Evolutionary conservation across 2,797 vertebrate species (phyloP).

Genomic region (Decapterus maruadsi): DNA sequence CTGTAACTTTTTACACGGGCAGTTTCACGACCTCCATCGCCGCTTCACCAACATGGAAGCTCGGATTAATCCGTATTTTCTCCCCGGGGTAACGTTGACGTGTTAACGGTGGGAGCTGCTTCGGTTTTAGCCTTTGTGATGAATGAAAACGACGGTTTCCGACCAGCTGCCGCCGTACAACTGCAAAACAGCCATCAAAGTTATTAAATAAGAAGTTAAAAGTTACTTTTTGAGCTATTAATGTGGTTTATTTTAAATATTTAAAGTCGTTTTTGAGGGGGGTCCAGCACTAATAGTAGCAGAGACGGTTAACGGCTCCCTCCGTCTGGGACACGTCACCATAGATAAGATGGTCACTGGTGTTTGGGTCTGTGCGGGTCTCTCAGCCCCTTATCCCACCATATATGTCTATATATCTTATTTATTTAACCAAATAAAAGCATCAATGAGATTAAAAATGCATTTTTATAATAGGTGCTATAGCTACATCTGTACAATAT

Average conservation of each 20-base stretch:
- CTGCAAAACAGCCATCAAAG: fast-evolving
- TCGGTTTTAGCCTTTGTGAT: not conserved
- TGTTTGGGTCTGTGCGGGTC: not conserved
- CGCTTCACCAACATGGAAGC: not conserved
- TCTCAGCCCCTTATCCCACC: not conserved
- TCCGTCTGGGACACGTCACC: slow-evolving; percentile 81
- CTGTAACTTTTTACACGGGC: not conserved
- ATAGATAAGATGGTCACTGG: slow-evolving; percentile 46
- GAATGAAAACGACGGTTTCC: slow-evolving; percentile 13
- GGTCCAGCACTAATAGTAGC: not conserved
- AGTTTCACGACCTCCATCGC: not conserved
- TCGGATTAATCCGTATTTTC: not conserved
- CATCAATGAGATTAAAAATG: too few species aligned
- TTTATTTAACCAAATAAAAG: too few species aligned
- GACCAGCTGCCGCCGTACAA: not conserved
- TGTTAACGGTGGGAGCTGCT: not conserved
- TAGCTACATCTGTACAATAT: too few species aligned
- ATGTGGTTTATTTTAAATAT: not conserved
- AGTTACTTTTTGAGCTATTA: not conserved
- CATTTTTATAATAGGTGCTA: too few species aligned
- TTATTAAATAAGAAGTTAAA: not conserved
- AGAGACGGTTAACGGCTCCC: slow-evolving; percentile 5
- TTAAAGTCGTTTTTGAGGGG: not conserved
- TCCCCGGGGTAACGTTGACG: too few species aligned
- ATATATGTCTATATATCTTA: too few species aligned